These are phyloP conservation scores for Apis cerana DNA, from an alignment of 1,140 invertebrate genomes.

Conservation along the genomic window DNA sequence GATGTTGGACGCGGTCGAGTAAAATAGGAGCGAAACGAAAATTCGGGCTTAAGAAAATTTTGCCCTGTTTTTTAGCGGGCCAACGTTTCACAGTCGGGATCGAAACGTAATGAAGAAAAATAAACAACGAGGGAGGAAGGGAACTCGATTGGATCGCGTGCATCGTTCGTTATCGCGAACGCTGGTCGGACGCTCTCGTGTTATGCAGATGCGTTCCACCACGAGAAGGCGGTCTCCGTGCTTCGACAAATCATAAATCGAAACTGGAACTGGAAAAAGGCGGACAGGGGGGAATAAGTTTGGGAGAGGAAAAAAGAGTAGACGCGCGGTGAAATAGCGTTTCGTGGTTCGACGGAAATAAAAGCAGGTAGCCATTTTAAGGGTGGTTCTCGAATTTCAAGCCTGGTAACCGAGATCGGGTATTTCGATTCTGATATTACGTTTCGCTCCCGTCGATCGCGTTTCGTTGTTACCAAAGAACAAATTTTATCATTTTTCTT, in stretches of 20 bases:
- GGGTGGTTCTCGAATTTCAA: not conserved
- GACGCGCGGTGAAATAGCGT: not conserved
- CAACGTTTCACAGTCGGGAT: not conserved
- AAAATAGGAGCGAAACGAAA: too few species aligned
- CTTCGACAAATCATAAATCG: slow-evolving; percentile 47
- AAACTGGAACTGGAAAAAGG: slow-evolving; percentile 29
- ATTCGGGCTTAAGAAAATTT: too few species aligned
- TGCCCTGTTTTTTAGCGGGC: too few species aligned
- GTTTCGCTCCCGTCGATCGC: not conserved
- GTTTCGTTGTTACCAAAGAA: not conserved
- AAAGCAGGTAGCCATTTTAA: not conserved
- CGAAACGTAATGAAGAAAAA: not conserved
- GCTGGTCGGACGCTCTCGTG: slow-evolving; percentile 3
- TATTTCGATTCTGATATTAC: not conserved
- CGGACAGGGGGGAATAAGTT: slow-evolving; percentile 20
- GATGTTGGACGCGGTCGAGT: too few species aligned
- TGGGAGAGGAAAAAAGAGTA: too few species aligned
- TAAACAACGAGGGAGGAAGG: not conserved
- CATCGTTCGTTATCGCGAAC: slow-evolving; percentile 28
- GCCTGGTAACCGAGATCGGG: not conserved
- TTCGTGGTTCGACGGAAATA: not conserved
- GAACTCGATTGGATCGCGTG: slow-evolving; percentile 3
- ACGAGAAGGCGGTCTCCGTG: not conserved
- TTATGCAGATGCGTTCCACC: slow-evolving; percentile 32
- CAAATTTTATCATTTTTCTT: not conserved